A percentile compares a stretch with the other conserved stretches of the same genome.
Conservation (phyloP, 2,113 vertebrate species). For the Budorcas taxicolor region DNA sequence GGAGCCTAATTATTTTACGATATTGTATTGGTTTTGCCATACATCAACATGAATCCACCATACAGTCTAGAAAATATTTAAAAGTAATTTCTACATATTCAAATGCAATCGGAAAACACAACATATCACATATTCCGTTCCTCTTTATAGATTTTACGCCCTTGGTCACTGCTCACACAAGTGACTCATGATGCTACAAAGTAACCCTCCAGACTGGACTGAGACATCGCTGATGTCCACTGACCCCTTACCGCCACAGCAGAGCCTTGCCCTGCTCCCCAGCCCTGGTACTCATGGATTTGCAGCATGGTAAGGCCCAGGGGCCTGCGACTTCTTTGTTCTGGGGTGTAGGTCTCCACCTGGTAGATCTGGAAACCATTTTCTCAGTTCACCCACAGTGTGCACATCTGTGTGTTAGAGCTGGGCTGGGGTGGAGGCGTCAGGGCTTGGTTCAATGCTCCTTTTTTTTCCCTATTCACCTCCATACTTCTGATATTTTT, state of each 20-base stretch:
- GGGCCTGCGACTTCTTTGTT: not conserved
- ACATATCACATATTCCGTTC: not conserved
- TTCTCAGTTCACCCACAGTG: not conserved
- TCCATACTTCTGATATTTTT: not conserved
- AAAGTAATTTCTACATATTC: not conserved
- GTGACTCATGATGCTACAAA: not conserved
- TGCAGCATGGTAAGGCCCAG: not conserved
- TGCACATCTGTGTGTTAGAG: not conserved
- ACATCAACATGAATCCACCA: too few relatives aligned
- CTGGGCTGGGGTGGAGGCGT: not conserved
- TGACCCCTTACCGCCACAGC: not conserved
- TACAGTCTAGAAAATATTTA: not conserved
- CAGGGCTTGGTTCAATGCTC: not conserved
- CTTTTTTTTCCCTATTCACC: not conserved
- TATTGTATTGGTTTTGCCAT: too few relatives aligned
- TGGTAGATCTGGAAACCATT: not conserved
- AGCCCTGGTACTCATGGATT: not conserved
- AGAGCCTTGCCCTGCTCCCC: not conserved
- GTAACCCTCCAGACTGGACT: not conserved
- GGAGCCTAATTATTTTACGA: too few relatives aligned
- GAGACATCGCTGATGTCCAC: not conserved
- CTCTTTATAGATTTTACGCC: not conserved
- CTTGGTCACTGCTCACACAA: not conserved
- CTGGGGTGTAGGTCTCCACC: not conserved
- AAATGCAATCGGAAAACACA: not conserved